Conservation (phyloP, 2,113 vertebrate genomes). For the Narcine bancroftii region DNA sequence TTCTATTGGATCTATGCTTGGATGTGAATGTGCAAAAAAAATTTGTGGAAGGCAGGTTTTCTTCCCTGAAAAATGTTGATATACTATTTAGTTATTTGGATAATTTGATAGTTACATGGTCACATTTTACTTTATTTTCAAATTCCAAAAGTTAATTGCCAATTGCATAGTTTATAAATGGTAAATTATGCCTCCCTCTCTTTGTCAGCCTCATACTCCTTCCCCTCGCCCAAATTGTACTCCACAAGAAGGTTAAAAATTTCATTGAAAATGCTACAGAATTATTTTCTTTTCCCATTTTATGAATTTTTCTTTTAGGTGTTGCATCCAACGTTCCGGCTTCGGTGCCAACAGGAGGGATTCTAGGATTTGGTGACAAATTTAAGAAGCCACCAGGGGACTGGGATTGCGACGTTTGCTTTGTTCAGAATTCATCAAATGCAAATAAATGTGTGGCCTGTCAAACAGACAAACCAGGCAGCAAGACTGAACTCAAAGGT, state of each 20-base stretch:
- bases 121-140: neutral
- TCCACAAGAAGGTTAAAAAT: neutral
- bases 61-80: neutral
- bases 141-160: neutral
- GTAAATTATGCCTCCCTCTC: neutral
- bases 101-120: neutral
- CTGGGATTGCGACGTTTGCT: slow-evolving; percentile 61
- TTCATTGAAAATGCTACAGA: neutral
- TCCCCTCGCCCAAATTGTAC: neutral
- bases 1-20: no score
- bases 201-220: no score
- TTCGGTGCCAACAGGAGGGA: slow-evolving; percentile 51
- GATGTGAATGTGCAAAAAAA: no score
- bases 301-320: slow-evolving; percentile 46
- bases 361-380: slow-evolving; percentile 57
- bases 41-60: no score
- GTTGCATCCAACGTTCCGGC: slow-evolving; percentile 49
- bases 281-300: neutral
- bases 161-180: neutral
- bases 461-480: slow-evolving; percentile 57
- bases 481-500: slow-evolving; percentile 75
- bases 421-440: slow-evolving; percentile 58
- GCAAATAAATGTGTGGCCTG: slow-evolving; percentile 56
- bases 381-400: slow-evolving; percentile 64
- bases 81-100: neutral